Conservation (phyloP, 2,888 invertebrate species). For the Rotaria macrura region DNA sequence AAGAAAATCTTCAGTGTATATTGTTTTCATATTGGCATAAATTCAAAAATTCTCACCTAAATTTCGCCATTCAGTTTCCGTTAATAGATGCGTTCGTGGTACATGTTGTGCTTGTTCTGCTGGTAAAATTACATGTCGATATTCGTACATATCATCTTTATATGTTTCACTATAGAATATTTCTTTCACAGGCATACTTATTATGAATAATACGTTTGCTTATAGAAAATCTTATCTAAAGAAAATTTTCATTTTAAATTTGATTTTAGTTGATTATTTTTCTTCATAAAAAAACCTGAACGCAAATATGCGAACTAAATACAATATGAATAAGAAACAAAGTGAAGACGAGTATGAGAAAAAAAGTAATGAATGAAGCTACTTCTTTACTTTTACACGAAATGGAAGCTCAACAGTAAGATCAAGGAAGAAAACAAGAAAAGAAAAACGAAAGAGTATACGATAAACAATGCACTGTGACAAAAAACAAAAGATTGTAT, state of each 20-base stretch:
- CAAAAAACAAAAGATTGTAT: neutral
- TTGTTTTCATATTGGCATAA: neutral
- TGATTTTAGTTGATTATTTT: neutral
- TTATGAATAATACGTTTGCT: neutral
- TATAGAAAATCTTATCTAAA: neutral
- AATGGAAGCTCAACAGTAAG: neutral
- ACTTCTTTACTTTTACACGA: neutral
- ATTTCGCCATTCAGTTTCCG: constrained; percentile 18
- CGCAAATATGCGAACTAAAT: neutral
- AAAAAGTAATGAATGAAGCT: neutral
- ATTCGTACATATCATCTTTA: constrained; percentile 15
- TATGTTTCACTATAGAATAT: constrained; percentile 16
- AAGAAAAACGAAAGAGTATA: neutral
- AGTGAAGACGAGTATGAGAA: neutral
- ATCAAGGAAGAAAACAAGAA: neutral
- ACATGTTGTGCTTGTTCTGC: constrained; percentile 9
- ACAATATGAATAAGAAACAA: neutral
- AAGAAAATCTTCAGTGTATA: neutral
- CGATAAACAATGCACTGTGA: constrained; percentile 1
- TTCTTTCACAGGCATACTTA: neutral
- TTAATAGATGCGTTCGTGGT: constrained; percentile 9
- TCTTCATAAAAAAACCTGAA: neutral
- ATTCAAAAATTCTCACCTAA: neutral
- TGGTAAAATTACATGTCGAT: constrained; percentile 13
- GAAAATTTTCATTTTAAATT: neutral